Percentiles rank a stretch among this genome's conserved stretches.
Evolutionary conservation across 2,888 invertebrate genomes (phyloP).

Genomic region (Sialis fuliginosa): DNA sequence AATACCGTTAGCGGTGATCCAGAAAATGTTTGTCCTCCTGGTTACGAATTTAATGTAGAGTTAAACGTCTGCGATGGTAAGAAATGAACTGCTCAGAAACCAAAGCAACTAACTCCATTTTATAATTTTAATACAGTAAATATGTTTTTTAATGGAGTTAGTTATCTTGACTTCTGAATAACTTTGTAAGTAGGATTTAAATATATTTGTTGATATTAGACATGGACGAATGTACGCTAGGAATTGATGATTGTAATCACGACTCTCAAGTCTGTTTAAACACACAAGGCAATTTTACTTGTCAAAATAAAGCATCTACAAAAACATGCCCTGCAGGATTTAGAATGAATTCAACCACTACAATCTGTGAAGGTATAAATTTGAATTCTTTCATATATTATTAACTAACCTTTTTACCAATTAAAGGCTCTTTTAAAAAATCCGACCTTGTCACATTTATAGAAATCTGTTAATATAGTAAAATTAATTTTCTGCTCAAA

Average conservation of each 20-base stretch:
- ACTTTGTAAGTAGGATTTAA: too few relatives aligned
- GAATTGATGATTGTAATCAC: conserved; percentile 43
- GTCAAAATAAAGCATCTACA: conserved; percentile 44
- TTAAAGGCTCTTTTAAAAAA: neutral
- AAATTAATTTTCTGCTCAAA: too few relatives aligned
- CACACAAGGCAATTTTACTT: conserved; percentile 50
- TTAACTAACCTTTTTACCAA: conserved; percentile 3
- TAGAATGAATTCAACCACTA: conserved; percentile 33
- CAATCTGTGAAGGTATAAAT: conserved; percentile 36
- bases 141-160: too few relatives aligned
- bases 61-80: conserved; percentile 35
- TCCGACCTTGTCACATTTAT: too few relatives aligned
- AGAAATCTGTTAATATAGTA: too few relatives aligned
- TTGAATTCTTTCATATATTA: neutral
- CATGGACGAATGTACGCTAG: conserved; percentile 53
- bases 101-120: too few relatives aligned
- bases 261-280: conserved; percentile 52
- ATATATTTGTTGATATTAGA: conserved; percentile 26
- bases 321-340: conserved; percentile 43
- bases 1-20: conserved; percentile 11
- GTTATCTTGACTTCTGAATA: too few relatives aligned
- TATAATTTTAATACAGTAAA: too few relatives aligned
- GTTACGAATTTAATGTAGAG: conserved; percentile 34
- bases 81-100: neutral
- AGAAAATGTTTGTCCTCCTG: conserved; percentile 28